A percentile compares a stretch with the other conserved stretches of the same genome.
Conservation (phyloP, 2,113 vertebrate genomes). For the Scartelaos histophorus region DNA sequence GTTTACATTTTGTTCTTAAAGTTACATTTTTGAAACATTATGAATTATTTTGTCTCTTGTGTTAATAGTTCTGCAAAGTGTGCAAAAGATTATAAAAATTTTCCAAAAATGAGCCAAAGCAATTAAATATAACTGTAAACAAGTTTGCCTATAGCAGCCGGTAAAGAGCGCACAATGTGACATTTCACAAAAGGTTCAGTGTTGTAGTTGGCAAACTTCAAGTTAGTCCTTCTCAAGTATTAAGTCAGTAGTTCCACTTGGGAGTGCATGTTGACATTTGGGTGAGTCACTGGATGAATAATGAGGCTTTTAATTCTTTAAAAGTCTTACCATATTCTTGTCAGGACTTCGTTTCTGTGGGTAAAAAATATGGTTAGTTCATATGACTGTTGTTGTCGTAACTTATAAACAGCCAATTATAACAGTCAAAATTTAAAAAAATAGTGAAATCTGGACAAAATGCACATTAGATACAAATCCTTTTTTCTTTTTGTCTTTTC, state of each 20-base stretch:
- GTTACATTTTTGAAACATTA: no score
- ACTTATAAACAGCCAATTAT: background rate
- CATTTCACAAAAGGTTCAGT: background rate
- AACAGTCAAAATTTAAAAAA: background rate
- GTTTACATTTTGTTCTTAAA: no score
- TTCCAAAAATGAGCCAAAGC: no score
- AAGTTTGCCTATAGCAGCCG: background rate
- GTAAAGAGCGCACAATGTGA: background rate
- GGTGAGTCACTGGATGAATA: conserved; percentile 10
- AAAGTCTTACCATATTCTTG: conserved; percentile 49
- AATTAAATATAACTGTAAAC: background rate
- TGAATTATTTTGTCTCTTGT: no score
- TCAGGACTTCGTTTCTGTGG: conserved; percentile 69
- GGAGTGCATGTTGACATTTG: conserved; percentile 18
- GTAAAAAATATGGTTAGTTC: background rate
- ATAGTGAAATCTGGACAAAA: no score
- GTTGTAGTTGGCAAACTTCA: background rate
- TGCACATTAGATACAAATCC: no score
- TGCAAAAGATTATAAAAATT: no score
- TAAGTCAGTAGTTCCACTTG: conserved; percentile 29
- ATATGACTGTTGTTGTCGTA: background rate
- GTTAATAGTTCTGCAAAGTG: no score
- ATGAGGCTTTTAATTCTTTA: background rate
- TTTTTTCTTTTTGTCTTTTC: no score
- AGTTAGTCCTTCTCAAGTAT: conserved; percentile 2